Conservation (phyloP, 2,797 vertebrate species). For the Falco berigora region DNA sequence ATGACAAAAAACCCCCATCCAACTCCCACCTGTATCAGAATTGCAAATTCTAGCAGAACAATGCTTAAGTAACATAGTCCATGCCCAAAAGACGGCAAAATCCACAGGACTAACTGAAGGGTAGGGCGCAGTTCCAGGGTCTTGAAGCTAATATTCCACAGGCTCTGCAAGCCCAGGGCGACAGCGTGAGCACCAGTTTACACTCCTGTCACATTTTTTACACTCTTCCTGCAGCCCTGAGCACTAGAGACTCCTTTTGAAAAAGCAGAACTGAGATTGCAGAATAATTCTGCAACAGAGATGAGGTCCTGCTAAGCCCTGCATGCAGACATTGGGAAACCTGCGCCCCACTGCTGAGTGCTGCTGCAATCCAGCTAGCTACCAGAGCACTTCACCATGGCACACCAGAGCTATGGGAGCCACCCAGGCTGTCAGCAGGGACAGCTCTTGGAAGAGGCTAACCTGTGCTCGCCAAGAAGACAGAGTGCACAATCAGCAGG, state of each 20-base stretch:
- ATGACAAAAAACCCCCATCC: neutral
- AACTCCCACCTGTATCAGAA: neutral
- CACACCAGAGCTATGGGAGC: neutral
- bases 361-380: neutral
- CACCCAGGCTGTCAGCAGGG: neutral
- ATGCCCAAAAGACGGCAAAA: neutral
- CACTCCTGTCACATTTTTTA: neutral
- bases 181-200: neutral
- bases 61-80: neutral
- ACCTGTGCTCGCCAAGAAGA: neutral
- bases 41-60: neutral
- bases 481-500: neutral
- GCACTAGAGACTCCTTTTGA: neutral
- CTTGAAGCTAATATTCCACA: neutral
- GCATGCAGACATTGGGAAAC: neutral
- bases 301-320: neutral
- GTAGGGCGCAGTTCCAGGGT: neutral
- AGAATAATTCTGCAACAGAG: neutral
- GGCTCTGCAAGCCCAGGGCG: neutral
- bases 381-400: neutral
- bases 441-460: neutral
- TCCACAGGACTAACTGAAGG: neutral
- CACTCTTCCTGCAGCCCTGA: neutral
- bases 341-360: accelerated
- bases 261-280: neutral